Evolutionary conservation across 2,888 invertebrate species (phyloP).

Genomic region (Altica lythri): DNA sequence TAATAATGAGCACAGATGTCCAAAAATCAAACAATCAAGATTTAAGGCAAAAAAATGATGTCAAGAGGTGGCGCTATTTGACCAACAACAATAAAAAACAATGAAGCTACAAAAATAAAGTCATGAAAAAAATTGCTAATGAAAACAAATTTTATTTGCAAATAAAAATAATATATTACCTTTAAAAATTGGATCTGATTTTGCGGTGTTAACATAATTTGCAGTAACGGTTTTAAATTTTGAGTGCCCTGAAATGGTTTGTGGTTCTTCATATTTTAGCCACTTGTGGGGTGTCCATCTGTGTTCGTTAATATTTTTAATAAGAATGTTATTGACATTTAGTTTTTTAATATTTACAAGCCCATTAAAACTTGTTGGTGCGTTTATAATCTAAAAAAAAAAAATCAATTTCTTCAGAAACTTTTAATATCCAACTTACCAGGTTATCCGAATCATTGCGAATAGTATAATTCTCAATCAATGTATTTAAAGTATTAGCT

Average conservation of each 20-base stretch:
- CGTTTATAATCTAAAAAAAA: conserved; percentile 39
- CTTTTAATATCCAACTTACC: conserved; percentile 31
- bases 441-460: conserved; percentile 15
- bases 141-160: too few relatives aligned
- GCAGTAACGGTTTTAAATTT: conserved; percentile 35
- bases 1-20: background rate
- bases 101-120: too few relatives aligned
- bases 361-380: conserved; percentile 39
- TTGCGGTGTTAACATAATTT: conserved; percentile 35
- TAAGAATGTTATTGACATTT: conserved; percentile 35
- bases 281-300: conserved; percentile 46
- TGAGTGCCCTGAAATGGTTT: conserved; percentile 45
- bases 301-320: conserved; percentile 42
- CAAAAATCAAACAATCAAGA: background rate
- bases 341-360: conserved; percentile 35
- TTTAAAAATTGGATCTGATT: conserved; percentile 37
- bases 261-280: conserved; percentile 45
- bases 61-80: too few relatives aligned
- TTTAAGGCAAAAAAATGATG: background rate
- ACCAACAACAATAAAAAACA: too few relatives aligned
- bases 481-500: conserved; percentile 22
- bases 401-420: too few relatives aligned
- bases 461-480: conserved; percentile 20
- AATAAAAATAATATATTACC: conserved; percentile 39
- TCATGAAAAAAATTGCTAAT: too few relatives aligned